Conservation (phyloP, 2,113 vertebrate genomes). For the Sphyrna mokarran region DNA sequence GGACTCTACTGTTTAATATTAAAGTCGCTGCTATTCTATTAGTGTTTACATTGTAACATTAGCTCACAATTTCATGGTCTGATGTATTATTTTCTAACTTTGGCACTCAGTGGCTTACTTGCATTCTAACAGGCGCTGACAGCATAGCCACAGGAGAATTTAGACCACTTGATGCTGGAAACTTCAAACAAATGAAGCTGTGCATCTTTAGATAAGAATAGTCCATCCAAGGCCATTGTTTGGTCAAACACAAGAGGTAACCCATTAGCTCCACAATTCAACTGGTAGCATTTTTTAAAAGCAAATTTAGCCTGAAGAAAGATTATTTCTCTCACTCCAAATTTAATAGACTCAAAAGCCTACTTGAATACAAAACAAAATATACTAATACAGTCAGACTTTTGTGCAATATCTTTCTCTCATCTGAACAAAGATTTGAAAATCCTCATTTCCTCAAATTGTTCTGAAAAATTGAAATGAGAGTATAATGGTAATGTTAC, state of each 20-base stretch:
- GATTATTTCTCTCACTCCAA: too few relatives aligned
- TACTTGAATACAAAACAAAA: too few relatives aligned
- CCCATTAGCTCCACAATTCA: too few relatives aligned
- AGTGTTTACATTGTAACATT: background rate
- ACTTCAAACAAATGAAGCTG: background rate
- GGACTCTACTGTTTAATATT: background rate
- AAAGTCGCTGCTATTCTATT: background rate
- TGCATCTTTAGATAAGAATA: background rate
- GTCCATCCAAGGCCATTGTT: background rate
- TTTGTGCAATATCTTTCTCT: too few relatives aligned
- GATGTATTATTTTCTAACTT: background rate
- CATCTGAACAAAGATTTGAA: too few relatives aligned
- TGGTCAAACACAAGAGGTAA: background rate
- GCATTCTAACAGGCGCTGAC: background rate
- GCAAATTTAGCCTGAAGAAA: too few relatives aligned
- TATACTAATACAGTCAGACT: too few relatives aligned
- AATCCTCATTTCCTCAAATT: too few relatives aligned
- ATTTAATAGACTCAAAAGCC: too few relatives aligned
- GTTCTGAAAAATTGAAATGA: too few relatives aligned
- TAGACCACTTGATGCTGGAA: background rate
- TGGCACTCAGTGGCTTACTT: background rate
- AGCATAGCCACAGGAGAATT: background rate
- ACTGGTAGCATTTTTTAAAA: too few relatives aligned
- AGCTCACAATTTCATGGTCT: background rate
- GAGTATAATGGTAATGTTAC: too few relatives aligned